Evolutionary conservation across 2,113 vertebrate genomes (phyloP), one percentile per base, ranked within the genome.

Genomic region (Xyrauchen texanus): DNA sequence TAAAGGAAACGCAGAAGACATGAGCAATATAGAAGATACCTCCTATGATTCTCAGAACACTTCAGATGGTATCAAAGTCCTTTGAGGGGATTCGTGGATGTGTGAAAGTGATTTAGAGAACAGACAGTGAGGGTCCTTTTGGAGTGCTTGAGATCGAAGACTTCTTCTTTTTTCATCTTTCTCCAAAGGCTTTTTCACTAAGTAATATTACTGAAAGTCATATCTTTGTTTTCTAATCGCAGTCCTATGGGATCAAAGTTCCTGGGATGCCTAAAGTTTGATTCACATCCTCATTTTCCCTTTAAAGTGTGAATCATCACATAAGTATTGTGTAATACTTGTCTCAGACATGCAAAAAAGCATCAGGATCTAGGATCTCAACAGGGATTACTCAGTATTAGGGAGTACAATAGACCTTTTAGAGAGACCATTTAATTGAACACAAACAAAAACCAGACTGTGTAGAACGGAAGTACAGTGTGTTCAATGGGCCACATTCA

Each of bases 61-160:
- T 44, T 65, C 49, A 53, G 73, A 64, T 76, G 73, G 64, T 34
- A 34, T 34, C 21, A 34, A 34, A 34, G 1, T 34, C 21, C 21
- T 34, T 34, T 34, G 21, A 76, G 64, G 61, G 13, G n/a, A 76
- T 52, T 64, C 47, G 64, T 64, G 61, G 16, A 64, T 76, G 58
- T 74, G 73, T 76, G 73, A 49, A 76, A 52, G 49, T 64, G 61
- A 76, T 76, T 76, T 76, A 65, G 49, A 2, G 62, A 53, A 34
- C 21, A 34, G 21, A 73, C 70, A 64, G 73, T 13, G 34, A 65
- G 49, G 34, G 60, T 65, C 73, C 49, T 76, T 76, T 49, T n/a
- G 21, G 21, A 34, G 21, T 34, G 21, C 21, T 34, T 34, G 21
- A 65, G 73, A 76, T 65, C 8, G 61, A 65, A 64, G 61, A n/a